These are phyloP conservation scores for Drosophila mauritiana DNA, from an alignment of 1,140 invertebrate species.

Conservation along the genomic window DNA sequence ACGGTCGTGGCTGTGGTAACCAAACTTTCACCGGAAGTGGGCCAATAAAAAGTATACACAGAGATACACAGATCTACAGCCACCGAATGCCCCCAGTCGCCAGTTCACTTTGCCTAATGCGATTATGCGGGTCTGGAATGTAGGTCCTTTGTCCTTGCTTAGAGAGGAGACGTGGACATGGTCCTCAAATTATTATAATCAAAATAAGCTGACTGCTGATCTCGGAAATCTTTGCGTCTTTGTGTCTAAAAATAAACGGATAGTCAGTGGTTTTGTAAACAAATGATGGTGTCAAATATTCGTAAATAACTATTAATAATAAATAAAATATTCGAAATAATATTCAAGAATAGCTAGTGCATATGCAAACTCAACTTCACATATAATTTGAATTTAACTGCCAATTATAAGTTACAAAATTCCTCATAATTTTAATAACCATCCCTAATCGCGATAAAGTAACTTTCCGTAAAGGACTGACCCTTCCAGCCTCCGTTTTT, in stretches of 20 bases:
- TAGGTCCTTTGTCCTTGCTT: neutral
- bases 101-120: constrained; percentile 63
- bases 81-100: constrained; percentile 30
- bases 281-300: too few species aligned
- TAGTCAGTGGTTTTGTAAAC: too few species aligned
- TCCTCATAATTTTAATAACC: neutral
- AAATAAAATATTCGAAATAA: too few species aligned
- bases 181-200: neutral
- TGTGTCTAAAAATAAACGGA: too few species aligned
- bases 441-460: neutral
- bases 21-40: constrained; percentile 33
- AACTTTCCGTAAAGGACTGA: constrained; percentile 1
- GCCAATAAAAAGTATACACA: constrained; percentile 28
- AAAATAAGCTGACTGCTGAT: constrained; percentile 8
- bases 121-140: constrained; percentile 48
- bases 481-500: constrained; percentile 8
- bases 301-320: too few species aligned
- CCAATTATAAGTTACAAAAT: neutral
- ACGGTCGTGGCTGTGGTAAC: constrained; percentile 18
- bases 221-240: neutral
- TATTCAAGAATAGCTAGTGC: too few species aligned
- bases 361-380: too few species aligned
- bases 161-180: neutral
- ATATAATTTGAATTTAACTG: too few species aligned
- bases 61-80: constrained; percentile 2